Base-by-base conservation (phyloP, 2,113 vertebrate genomes). In the Acrocephalus arundinaceus region DNA sequence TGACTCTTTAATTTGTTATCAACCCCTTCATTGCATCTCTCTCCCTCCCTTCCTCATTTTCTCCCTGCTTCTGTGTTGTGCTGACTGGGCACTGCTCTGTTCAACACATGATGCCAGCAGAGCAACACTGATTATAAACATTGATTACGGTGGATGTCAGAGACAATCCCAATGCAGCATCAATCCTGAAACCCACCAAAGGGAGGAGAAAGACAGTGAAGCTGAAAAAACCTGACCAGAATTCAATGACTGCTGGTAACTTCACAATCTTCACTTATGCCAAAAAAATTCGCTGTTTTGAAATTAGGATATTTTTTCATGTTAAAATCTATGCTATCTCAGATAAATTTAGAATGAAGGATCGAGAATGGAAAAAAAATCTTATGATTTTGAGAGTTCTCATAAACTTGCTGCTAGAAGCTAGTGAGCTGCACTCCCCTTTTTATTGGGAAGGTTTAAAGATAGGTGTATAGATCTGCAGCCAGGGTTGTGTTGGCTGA, bases 251-350 rank as follows among this genome's bases (percentile, higher is more conserved):
- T 39, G 7, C 11, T 65, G 9, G 9, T 57, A 87, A 57, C 3
- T 67, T 67, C 58, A 65, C 9, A 52, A 23, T 19, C 33, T 62
- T 57, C 35, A 80, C 48, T 37, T 67, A 45, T 2, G 2, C 9
- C 15, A 46, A 48, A 77, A 85, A 66, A 19, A 1, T 10, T 62
- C 0, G 0, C 3, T 37, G 27, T 30, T 77, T 59, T 49, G 11
- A 77, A 90, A 72, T 55, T 4, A 46, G 1, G 7, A 27, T 43
- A 45, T 55, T 49, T 63, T n/a, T 59, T 92, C 13, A 19, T 43
- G 9, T 25, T 62, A 63, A 80, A 92, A 46, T 54, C 28, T 46
- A 7, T 68, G 17, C 3, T 49, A 9, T 10, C 27, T 82, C 31
- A 37, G 28, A 37, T 58, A n/a, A 43, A 1, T 51, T 77, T 55